A percentile compares a stretch with the other conserved stretches of the same genome.
phyloP scores from a whole-genome alignment of 2,888 invertebrate species.

The Notocelia uddmanniana region DNA sequence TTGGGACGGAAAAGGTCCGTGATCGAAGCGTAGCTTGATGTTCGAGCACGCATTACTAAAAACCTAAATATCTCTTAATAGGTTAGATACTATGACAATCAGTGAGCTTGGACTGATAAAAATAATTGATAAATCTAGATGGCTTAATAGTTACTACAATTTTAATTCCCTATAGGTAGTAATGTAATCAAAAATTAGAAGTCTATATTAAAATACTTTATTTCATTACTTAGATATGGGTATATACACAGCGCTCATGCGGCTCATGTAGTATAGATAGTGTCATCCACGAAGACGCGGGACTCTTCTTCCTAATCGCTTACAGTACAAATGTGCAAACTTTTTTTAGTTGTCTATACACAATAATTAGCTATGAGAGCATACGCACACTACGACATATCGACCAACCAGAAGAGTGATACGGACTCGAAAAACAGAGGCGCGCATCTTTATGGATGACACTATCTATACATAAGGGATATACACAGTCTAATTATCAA shows the following conservation, averaged over 20 bases:
- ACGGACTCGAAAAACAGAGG: too few species aligned
- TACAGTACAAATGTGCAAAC: too few species aligned
- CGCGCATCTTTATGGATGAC: too few species aligned
- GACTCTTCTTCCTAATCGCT: too few species aligned
- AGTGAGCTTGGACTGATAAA: neutral
- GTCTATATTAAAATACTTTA: neutral
- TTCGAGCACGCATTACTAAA: conserved; percentile 59
- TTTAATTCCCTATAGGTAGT: too few species aligned
- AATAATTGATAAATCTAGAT: conserved; percentile 20
- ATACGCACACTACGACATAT: too few species aligned
- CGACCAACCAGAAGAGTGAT: too few species aligned
- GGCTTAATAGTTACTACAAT: neutral
- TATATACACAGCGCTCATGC: neutral
- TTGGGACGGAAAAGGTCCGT: conserved; percentile 76
- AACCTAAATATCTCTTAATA: neutral
- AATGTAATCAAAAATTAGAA: neutral
- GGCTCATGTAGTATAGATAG: too few species aligned
- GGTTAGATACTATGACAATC: neutral
- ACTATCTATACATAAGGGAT: neutral
- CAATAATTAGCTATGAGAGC: too few species aligned
- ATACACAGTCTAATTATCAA: too few species aligned
- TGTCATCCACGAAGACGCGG: too few species aligned
- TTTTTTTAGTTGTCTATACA: too few species aligned
- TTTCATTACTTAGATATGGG: neutral
- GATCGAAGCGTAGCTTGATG: conserved; percentile 68